Evolutionary conservation across 2,113 vertebrate species (phyloP).

Genomic region (Plecturocebus donacophilus): DNA sequence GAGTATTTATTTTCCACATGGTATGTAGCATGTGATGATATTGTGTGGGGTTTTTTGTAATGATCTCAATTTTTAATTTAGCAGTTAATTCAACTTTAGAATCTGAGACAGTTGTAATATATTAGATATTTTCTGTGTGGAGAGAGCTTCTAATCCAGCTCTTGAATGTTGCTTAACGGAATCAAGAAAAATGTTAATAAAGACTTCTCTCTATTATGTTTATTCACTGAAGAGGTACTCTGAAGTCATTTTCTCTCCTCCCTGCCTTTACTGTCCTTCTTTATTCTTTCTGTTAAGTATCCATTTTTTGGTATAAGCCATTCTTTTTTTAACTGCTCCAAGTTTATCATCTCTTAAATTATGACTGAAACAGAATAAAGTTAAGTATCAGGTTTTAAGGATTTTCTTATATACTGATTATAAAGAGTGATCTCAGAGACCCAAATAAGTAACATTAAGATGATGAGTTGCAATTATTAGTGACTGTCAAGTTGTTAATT

Average conservation of each 20-base stretch:
- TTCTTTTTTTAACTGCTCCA: constrained; percentile 10
- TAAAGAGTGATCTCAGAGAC: not conserved
- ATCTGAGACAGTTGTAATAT: not conserved
- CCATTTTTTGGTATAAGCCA: not conserved
- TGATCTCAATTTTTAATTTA: not conserved
- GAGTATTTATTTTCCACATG: not conserved
- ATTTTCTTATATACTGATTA: not conserved
- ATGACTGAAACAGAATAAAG: not conserved
- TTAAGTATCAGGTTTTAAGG: not conserved
- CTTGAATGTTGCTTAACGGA: not conserved
- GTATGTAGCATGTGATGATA: not conserved
- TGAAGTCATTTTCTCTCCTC: not conserved
- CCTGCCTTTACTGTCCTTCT: not conserved
- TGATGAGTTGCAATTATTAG: not conserved
- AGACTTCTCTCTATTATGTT: not conserved
- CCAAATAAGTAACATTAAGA: not conserved
- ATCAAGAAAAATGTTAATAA: not conserved
- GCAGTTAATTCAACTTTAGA: not conserved
- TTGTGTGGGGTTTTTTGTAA: constrained; percentile 16
- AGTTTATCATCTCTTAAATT: constrained; percentile 37
- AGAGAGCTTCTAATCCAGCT: not conserved
- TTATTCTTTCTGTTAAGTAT: constrained; percentile 1
- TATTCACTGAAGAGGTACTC: not conserved
- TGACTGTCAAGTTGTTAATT: not conserved
- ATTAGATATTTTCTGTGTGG: not conserved